Percentiles rank a stretch among this genome's conserved stretches.
Conservation (phyloP, 2,797 vertebrate species). For the Champsocephalus esox region DNA sequence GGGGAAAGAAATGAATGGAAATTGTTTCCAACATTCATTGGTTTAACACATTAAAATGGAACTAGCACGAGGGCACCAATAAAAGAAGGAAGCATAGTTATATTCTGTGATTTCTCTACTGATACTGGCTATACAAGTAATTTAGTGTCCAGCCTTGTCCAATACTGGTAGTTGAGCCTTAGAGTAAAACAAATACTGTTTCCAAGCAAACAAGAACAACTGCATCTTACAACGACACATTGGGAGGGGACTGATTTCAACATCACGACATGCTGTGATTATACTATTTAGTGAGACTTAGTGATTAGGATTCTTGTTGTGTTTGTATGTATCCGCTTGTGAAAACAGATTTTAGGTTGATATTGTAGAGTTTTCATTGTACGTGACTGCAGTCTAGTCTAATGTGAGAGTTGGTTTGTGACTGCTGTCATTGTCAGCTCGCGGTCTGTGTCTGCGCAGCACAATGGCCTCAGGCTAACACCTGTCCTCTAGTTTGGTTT, state of each 20-base stretch:
- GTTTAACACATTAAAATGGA: too few relatives aligned
- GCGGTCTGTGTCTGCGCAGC: constrained; percentile 40
- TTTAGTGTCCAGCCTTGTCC: not conserved
- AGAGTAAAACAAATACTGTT: not conserved
- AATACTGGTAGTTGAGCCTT: not conserved
- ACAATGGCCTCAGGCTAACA: constrained; percentile 60
- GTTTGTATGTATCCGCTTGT: not conserved
- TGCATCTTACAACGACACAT: not conserved
- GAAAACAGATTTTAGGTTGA: not conserved
- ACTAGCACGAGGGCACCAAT: too few relatives aligned
- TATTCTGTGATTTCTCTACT: too few relatives aligned
- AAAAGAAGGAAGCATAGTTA: too few relatives aligned
- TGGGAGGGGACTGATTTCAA: not conserved
- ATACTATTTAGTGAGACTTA: too few relatives aligned
- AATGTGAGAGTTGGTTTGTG: constrained; percentile 22
- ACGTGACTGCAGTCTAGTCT: constrained; percentile 24
- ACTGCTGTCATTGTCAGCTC: constrained; percentile 42
- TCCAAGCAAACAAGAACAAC: constrained; percentile 8
- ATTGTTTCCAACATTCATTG: too few relatives aligned
- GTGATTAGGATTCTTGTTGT: not conserved
- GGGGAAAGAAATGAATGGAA: too few relatives aligned
- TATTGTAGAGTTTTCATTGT: not conserved
- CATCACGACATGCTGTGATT: too few relatives aligned
- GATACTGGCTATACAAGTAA: too few relatives aligned
- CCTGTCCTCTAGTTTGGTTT: constrained; percentile 49